phyloP scores from a whole-genome alignment of 2,113 vertebrate genomes.

The Gymnorhina tibicen region DNA sequence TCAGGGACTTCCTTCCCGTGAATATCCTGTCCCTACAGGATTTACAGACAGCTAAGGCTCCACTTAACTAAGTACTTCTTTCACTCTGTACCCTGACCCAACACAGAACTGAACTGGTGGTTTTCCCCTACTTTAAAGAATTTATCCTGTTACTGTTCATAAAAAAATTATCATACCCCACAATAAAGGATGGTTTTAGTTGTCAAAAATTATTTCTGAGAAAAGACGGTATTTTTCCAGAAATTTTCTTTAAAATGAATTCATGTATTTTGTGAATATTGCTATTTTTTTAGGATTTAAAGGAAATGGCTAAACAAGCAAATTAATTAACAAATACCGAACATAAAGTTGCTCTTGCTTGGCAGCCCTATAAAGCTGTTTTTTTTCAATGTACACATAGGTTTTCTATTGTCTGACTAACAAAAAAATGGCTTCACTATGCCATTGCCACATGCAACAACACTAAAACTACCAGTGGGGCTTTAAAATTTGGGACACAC shows the following conservation, averaged over 20 bases:
- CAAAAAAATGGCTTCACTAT: fast-evolving
- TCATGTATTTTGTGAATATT: not conserved
- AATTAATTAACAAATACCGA: not conserved
- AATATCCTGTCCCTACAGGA: not conserved
- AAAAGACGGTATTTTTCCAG: not conserved
- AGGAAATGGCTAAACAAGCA: not conserved
- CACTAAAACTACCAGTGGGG: not conserved
- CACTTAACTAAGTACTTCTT: not conserved
- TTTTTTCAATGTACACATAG: not conserved
- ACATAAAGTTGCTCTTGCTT: not conserved
- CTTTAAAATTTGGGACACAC: not conserved
- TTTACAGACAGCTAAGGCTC: not conserved
- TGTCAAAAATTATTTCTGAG: not conserved
- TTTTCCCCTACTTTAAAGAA: not conserved
- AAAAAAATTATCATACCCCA: not conserved
- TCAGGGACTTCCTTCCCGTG: not conserved
- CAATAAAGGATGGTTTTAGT: not conserved
- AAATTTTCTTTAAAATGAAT: not conserved
- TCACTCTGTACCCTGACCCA: not conserved
- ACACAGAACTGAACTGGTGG: not conserved
- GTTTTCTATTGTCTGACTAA: not conserved
- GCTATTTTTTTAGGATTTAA: not conserved
- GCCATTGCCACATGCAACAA: not conserved
- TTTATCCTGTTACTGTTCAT: not conserved
- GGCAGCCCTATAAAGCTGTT: not conserved